phyloP scores from a whole-genome alignment of 2,113 vertebrate species.

The Notarius lentiginosus region DNA sequence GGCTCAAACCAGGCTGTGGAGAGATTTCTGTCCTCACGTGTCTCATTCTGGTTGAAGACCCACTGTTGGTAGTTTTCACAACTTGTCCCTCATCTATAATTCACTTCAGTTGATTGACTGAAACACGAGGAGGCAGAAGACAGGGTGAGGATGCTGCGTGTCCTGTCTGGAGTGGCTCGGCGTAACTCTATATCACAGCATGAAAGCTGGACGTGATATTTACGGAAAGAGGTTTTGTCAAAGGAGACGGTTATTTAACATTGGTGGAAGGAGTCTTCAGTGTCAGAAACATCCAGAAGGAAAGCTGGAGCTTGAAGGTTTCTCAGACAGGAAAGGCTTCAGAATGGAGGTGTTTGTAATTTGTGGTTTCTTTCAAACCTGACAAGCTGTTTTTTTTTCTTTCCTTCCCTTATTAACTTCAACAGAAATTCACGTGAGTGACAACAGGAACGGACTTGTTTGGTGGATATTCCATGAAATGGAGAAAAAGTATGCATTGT shows the following conservation, averaged over 20 bases:
- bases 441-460: neutral
- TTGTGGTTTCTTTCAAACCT: neutral
- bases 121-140: constrained; percentile 46
- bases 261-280: neutral
- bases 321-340: neutral
- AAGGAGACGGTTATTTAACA: neutral
- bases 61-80: constrained; percentile 33
- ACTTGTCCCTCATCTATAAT: constrained; percentile 53
- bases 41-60: constrained; percentile 10
- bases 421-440: neutral
- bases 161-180: too few species aligned
- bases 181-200: neutral
- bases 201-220: too few species aligned
- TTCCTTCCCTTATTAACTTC: neutral
- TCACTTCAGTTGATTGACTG: constrained; percentile 44
- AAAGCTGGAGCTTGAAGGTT: neutral
- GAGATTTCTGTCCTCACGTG: constrained; percentile 21
- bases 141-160: neutral
- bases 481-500: neutral
- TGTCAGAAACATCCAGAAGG: neutral
- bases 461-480: neutral
- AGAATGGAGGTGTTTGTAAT: neutral
- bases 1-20: neutral
- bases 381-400: neutral
- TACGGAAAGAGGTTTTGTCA: neutral